These are phyloP conservation scores for Elgonia sp. DNA, from an alignment of 2,888 invertebrate species.

Conservation along the genomic window DNA sequence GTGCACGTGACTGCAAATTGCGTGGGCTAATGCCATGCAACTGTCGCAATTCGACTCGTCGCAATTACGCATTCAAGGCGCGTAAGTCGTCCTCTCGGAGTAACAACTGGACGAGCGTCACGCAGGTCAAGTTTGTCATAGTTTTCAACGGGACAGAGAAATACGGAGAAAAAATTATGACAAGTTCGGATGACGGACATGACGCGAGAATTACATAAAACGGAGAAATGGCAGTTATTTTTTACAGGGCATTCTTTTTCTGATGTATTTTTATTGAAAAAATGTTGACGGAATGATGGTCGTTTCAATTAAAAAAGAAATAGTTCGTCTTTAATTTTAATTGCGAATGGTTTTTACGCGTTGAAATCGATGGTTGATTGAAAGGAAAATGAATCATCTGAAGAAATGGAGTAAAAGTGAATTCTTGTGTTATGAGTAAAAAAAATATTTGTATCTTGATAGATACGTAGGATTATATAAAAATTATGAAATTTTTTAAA, in stretches of 20 bases:
- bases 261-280: constrained; percentile 28
- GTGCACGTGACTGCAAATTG: constrained; percentile 60
- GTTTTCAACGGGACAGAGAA: constrained; percentile 6
- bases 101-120: constrained; percentile 44
- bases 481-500: too few relatives aligned
- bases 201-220: constrained; percentile 33
- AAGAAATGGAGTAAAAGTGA: constrained; percentile 24
- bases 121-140: constrained; percentile 65
- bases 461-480: too few relatives aligned
- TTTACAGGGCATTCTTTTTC: constrained; percentile 1
- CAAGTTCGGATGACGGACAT: constrained; percentile 31
- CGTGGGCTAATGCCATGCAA: constrained; percentile 74
- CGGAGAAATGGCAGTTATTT: constrained; percentile 12
- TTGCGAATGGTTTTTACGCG: neutral
- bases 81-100: constrained; percentile 62
- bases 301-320: neutral
- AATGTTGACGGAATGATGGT: constrained; percentile 9
- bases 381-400: neutral
- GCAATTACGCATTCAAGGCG: constrained; percentile 71
- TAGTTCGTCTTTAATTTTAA: constrained; percentile 5
- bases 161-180: constrained; percentile 30
- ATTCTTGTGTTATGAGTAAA: neutral
- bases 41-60: constrained; percentile 71
- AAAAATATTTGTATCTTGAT: too few relatives aligned
- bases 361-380: neutral